Evolutionary conservation across 1,140 invertebrate genomes (phyloP).

Genomic region (Steinernema feltiae): DNA sequence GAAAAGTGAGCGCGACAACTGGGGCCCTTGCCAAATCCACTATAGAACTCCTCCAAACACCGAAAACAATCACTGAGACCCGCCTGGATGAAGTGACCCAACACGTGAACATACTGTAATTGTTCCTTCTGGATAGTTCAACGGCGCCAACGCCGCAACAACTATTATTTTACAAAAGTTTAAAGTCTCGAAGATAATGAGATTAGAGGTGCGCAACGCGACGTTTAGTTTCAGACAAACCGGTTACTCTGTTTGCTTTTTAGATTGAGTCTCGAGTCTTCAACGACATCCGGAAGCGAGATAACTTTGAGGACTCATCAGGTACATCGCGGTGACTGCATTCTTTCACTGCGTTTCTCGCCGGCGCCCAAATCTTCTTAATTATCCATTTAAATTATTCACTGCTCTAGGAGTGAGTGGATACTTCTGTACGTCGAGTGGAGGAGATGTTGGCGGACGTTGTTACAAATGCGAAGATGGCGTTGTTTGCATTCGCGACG

Average conservation of each 20-base stretch:
- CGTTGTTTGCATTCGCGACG: neutral
- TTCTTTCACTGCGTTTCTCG: neutral
- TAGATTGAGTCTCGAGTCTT: neutral
- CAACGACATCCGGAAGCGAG: neutral
- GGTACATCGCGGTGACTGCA: neutral
- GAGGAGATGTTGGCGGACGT: too few relatives aligned
- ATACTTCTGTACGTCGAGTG: too few relatives aligned
- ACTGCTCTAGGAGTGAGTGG: too few relatives aligned
- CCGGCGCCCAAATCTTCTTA: neutral
- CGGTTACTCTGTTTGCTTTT: neutral
- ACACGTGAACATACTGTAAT: neutral
- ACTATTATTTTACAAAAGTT: too few relatives aligned
- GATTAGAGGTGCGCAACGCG: neutral
- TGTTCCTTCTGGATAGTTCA: neutral
- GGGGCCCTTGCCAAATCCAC: neutral
- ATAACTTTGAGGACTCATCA: neutral
- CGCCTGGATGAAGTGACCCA: neutral
- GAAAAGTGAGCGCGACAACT: neutral
- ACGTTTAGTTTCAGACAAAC: conserved; percentile 1
- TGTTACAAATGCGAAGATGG: too few relatives aligned
- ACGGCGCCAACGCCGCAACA: too few relatives aligned
- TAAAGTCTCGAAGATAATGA: neutral
- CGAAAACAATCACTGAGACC: neutral
- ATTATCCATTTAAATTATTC: neutral
- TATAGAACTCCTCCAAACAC: neutral